A percentile compares a stretch with the other conserved stretches of the same genome.
These are phyloP conservation scores for Neopelma chrysocephalum DNA, from an alignment of 2,797 vertebrate genomes.

Conservation along the genomic window DNA sequence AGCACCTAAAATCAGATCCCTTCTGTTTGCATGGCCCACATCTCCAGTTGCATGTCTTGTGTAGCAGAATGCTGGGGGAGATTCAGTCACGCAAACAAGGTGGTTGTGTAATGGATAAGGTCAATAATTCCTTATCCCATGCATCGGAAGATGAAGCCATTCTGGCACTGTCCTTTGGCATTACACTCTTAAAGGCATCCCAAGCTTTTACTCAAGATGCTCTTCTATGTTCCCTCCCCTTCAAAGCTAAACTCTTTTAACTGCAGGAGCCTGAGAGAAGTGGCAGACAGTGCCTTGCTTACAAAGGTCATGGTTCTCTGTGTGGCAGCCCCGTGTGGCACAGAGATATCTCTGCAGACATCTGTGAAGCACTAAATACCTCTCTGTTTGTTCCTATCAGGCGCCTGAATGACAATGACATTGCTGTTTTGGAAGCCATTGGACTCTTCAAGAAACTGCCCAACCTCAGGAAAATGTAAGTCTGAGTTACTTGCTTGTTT, in stretches of 20 bases:
- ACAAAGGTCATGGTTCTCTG: conserved; percentile 20
- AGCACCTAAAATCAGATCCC: not conserved
- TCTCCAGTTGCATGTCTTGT: not conserved
- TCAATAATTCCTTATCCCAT: not conserved
- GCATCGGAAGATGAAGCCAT: not conserved
- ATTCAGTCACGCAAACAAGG: not conserved
- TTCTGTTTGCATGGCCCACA: not conserved
- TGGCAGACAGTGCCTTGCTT: not conserved
- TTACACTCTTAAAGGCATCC: not conserved
- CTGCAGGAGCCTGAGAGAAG: not conserved
- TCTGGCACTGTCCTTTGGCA: not conserved
- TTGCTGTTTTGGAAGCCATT: conserved; percentile 85
- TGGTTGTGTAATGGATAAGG: not conserved
- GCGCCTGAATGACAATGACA: conserved; percentile 96
- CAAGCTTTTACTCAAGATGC: not conserved
- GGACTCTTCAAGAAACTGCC: conserved; percentile 94
- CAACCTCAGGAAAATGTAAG: conserved; percentile 93
- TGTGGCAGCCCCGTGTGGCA: not conserved
- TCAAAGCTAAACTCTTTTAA: not conserved
- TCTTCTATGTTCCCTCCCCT: not conserved
- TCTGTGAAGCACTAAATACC: not conserved
- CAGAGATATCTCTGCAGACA: not conserved
- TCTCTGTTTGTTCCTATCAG: conserved; percentile 75
- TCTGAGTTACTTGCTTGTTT: conserved; percentile 20
- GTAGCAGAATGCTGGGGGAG: not conserved